A percentile compares a stretch with the other conserved stretches of the same genome.
phyloP scores from a whole-genome alignment of 1,140 invertebrate species.

The Drosophila takahashii region DNA sequence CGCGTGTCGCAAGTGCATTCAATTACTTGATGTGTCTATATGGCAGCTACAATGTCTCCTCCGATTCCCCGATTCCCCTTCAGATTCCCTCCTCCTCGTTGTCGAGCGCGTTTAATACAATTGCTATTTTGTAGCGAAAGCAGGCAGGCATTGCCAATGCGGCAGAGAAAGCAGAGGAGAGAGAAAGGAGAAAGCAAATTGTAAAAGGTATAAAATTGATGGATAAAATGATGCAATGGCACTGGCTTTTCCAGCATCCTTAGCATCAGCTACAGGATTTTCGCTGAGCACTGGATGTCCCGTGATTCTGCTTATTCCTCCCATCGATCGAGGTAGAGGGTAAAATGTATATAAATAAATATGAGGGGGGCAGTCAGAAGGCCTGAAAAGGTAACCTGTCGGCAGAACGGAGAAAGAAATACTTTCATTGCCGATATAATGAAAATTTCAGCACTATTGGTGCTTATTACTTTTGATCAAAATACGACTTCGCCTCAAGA shows the following conservation, averaged over 20 bases:
- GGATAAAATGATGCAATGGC: constrained; percentile 65
- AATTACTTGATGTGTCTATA: constrained; percentile 79
- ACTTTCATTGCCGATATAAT: constrained; percentile 15
- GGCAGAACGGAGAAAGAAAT: constrained; percentile 5
- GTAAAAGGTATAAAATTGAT: constrained; percentile 72
- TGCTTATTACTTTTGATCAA: constrained; percentile 39
- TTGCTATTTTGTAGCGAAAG: constrained; percentile 67
- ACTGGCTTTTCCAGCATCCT: constrained; percentile 48
- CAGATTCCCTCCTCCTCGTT: neutral
- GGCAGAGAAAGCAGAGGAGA: neutral
- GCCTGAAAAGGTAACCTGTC: too few relatives aligned
- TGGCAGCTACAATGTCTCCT: constrained; percentile 66
- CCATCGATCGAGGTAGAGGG: constrained; percentile 22
- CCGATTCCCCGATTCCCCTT: constrained; percentile 8
- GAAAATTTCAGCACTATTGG: constrained; percentile 50
- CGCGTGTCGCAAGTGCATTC: constrained; percentile 67
- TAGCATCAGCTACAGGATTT: constrained; percentile 36
- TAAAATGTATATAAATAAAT: constrained; percentile 61
- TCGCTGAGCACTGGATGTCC: constrained; percentile 17
- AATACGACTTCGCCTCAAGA: too few relatives aligned
- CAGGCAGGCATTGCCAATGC: constrained; percentile 4
- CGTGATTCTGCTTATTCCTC: constrained; percentile 36
- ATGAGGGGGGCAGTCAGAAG: constrained; percentile 31
- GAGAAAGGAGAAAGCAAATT: constrained; percentile 44
- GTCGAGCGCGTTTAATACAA: constrained; percentile 55